Percentiles rank a stretch among this genome's conserved stretches.
Conservation (phyloP, 2,888 invertebrate species). For the Cyclophora punctaria region DNA sequence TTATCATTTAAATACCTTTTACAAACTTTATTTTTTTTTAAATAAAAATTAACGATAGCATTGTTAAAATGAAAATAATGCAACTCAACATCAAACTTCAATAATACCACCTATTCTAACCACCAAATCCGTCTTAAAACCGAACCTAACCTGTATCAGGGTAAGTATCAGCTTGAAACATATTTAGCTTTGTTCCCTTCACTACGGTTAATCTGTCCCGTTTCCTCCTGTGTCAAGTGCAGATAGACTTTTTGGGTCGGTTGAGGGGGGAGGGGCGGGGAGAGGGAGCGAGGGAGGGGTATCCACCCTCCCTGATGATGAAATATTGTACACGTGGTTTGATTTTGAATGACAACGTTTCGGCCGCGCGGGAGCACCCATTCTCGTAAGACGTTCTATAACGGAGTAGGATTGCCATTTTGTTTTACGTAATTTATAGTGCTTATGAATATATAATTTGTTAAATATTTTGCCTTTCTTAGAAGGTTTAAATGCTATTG, state of each 20-base stretch:
- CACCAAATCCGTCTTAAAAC: too few relatives aligned
- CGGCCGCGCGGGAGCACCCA: slow-evolving; percentile 56
- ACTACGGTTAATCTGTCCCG: slow-evolving; percentile 75
- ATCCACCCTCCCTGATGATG: slow-evolving; percentile 76
- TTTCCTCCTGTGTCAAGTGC: slow-evolving; percentile 74
- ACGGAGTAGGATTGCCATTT: neutral
- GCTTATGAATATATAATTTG: too few relatives aligned
- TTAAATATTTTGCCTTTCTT: too few relatives aligned
- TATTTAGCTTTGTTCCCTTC: slow-evolving; percentile 75
- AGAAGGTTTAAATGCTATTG: too few relatives aligned
- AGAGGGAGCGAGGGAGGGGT: slow-evolving; percentile 29
- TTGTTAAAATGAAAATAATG: too few relatives aligned
- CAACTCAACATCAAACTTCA: too few relatives aligned
- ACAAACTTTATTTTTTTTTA: too few relatives aligned
- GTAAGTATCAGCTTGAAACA: slow-evolving; percentile 72
- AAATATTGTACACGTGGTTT: slow-evolving; percentile 84
- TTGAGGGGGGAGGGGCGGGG: slow-evolving; percentile 29
- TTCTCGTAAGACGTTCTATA: slow-evolving; percentile 47
- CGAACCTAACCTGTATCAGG: slow-evolving; percentile 30
- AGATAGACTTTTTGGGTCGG: slow-evolving; percentile 73
- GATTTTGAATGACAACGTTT: slow-evolving; percentile 82
- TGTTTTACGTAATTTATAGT: too few relatives aligned
- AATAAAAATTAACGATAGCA: too few relatives aligned
- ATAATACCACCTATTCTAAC: too few relatives aligned
- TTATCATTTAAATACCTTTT: too few relatives aligned